phyloP scores from a whole-genome alignment of 2,888 invertebrate species.

The Drosophila meridiana region DNA sequence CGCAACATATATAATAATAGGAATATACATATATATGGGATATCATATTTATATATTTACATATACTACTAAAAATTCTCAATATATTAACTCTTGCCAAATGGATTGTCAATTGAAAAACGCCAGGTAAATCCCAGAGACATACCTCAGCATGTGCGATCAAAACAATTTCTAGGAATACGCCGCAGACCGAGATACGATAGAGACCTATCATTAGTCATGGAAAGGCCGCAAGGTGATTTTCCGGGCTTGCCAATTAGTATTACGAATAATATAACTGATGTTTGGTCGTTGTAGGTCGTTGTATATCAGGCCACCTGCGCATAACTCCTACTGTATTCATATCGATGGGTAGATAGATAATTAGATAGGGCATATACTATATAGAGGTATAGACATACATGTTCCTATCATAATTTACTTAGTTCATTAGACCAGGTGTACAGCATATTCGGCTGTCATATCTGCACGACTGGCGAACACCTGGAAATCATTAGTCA shows the following conservation, averaged over 20 bases:
- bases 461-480: conserved; percentile 32
- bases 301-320: conserved; percentile 45
- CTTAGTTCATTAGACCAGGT: conserved; percentile 50
- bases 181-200: background rate
- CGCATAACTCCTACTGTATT: background rate
- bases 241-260: conserved; percentile 24
- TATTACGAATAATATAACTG: conserved; percentile 20
- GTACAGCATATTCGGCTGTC: conserved; percentile 48
- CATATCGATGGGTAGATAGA: conserved; percentile 29
- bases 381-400: background rate
- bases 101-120: background rate
- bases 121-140: background rate
- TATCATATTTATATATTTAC: too few relatives aligned
- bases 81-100: background rate
- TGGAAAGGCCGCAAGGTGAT: conserved; percentile 2
- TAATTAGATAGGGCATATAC: conserved; percentile 16
- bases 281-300: conserved; percentile 1
- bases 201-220: conserved; percentile 20
- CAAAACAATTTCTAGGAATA: background rate
- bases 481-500: conserved; percentile 60
- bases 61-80: background rate
- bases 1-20: background rate
- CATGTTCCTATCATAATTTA: conserved; percentile 39
- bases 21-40: background rate
- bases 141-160: background rate